phyloP scores from a whole-genome alignment of 1,140 invertebrate genomes.

The Nasonia longicornis region DNA sequence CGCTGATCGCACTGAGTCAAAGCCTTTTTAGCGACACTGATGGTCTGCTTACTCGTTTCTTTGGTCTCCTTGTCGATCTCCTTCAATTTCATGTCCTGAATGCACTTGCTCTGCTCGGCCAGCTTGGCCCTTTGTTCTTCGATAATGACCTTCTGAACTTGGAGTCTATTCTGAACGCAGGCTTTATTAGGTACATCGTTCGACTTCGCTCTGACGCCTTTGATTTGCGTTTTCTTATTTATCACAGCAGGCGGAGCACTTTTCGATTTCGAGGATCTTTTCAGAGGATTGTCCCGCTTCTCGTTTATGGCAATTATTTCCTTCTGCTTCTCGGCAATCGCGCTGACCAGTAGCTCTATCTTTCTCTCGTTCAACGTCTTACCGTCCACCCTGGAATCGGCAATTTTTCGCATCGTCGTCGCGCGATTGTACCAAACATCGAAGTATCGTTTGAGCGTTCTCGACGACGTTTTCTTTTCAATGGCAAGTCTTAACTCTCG shows the following conservation, averaged over 20 bases:
- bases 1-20: conserved; percentile 56
- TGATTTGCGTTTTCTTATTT: neutral
- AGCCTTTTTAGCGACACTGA: conserved; percentile 56
- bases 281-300: conserved; percentile 22
- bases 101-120: conserved; percentile 56
- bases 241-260: neutral
- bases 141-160: conserved; percentile 62
- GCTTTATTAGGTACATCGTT: conserved; percentile 18
- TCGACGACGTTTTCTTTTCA: conserved; percentile 27
- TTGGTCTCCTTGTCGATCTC: conserved; percentile 58
- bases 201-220: neutral
- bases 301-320: conserved; percentile 47
- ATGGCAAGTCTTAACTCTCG: conserved; percentile 9
- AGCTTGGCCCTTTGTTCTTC: conserved; percentile 60
- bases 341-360: conserved; percentile 61
- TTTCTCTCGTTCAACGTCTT: conserved; percentile 56
- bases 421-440: conserved; percentile 52
- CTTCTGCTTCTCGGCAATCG: conserved; percentile 59
- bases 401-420: conserved; percentile 31
- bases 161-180: conserved; percentile 54
- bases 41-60: conserved; percentile 53
- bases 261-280: conserved; percentile 43
- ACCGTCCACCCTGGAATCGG: conserved; percentile 38
- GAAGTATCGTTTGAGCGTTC: conserved; percentile 48
- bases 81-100: conserved; percentile 63